Percentiles rank a stretch among this genome's conserved stretches.
Conservation (phyloP, 1,140 invertebrate species). For the Araneus ventricosus region DNA sequence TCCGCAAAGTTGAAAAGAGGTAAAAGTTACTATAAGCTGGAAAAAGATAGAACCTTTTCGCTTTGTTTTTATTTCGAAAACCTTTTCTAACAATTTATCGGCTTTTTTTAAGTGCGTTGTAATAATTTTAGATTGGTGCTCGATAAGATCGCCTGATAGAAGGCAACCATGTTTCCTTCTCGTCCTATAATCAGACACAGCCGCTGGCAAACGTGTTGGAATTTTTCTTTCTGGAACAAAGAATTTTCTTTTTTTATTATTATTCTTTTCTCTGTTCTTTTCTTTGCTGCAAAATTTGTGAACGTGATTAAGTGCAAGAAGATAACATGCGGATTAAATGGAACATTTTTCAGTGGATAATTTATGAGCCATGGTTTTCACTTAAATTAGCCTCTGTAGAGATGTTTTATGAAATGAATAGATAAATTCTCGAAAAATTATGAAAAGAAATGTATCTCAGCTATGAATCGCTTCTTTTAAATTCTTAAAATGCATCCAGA, state of each 20-base stretch:
- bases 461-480: too few relatives aligned
- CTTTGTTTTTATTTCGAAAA: background rate
- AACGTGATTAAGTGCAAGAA: conserved; percentile 39
- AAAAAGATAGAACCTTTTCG: conserved; percentile 15
- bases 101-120: conserved; percentile 27
- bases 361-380: conserved; percentile 28
- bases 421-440: background rate
- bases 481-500: background rate
- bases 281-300: conserved; percentile 3
- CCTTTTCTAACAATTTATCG: conserved; percentile 45
- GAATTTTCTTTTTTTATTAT: background rate
- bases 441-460: background rate
- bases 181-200: conserved; percentile 28
- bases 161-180: conserved; percentile 24
- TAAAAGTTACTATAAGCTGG: conserved; percentile 16
- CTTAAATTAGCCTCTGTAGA: background rate
- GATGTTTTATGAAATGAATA: background rate
- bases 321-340: conserved; percentile 15
- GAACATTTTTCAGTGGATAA: conserved; percentile 10
- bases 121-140: conserved; percentile 49
- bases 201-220: conserved; percentile 13
- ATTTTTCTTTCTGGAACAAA: conserved; percentile 9
- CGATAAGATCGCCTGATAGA: conserved; percentile 48
- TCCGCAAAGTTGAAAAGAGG: conserved; percentile 4
- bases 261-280: background rate